These are phyloP conservation scores for Maconellicoccus hirsutus DNA, from an alignment of 1,140 invertebrate genomes.

Conservation along the genomic window DNA sequence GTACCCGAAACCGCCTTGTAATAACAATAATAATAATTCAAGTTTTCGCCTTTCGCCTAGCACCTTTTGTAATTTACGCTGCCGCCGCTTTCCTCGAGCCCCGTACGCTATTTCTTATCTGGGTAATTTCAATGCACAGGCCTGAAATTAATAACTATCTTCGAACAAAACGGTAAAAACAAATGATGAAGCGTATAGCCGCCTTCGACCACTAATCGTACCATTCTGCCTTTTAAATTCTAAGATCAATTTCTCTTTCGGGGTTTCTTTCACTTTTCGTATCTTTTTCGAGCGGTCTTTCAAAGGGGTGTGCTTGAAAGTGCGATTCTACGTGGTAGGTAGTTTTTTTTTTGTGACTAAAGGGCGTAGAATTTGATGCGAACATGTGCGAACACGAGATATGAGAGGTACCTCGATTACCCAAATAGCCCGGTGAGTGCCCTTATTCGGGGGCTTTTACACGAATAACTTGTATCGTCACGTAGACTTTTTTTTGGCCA, in stretches of 20 bases:
- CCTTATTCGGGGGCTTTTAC: too few species aligned
- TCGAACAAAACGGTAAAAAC: background rate
- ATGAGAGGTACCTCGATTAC: too few species aligned
- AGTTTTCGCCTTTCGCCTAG: constrained; percentile 20
- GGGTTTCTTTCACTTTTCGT: background rate
- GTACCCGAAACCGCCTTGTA: background rate
- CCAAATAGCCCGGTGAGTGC: too few species aligned
- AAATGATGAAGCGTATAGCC: background rate
- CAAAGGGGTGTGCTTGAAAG: background rate
- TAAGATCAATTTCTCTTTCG: background rate
- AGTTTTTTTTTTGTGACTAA: too few species aligned
- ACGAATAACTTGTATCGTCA: too few species aligned
- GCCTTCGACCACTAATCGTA: background rate
- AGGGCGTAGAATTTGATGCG: too few species aligned
- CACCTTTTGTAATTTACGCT: constrained; percentile 22
- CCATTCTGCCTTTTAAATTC: too few species aligned
- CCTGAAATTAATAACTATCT: background rate
- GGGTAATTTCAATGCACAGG: background rate
- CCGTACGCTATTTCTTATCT: background rate
- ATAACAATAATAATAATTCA: constrained; percentile 22
- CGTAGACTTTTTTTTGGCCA: too few species aligned
- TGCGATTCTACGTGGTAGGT: background rate
- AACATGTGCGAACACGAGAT: too few species aligned
- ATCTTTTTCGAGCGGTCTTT: background rate
- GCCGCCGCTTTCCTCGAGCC: background rate